Percentiles rank a stretch among this genome's conserved stretches.
Conservation (phyloP, 1,140 invertebrate species). For the Achroia grisella region DNA sequence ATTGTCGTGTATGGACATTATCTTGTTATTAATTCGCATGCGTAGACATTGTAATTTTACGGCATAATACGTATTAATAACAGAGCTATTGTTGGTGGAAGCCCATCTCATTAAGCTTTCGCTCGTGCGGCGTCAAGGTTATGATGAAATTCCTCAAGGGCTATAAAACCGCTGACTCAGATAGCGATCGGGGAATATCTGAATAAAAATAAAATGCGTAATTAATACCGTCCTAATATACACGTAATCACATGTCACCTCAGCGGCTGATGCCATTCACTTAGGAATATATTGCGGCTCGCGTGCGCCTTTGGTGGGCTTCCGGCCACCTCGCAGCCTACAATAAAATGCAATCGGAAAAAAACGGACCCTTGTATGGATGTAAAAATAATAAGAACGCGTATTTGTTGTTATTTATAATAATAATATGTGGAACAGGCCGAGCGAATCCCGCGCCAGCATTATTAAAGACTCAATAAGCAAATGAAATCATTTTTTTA, state of each 20-base stretch:
- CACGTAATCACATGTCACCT: constrained; percentile 26
- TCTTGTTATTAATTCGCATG: constrained; percentile 29
- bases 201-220: constrained; percentile 24
- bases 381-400: constrained; percentile 41
- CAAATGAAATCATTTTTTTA: constrained; percentile 73
- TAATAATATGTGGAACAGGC: constrained; percentile 49
- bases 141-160: constrained; percentile 27
- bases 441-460: constrained; percentile 33
- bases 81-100: constrained; percentile 24
- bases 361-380: constrained; percentile 12
- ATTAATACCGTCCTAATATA: constrained; percentile 28
- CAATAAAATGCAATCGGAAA: constrained; percentile 25
- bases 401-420: constrained; percentile 56
- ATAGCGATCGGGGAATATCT: constrained; percentile 17
- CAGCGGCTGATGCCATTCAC: constrained; percentile 24
- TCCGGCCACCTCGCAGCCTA: constrained; percentile 28
- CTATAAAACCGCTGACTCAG: constrained; percentile 17
- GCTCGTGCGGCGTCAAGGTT: constrained; percentile 21
- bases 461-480: constrained; percentile 72
- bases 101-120: constrained; percentile 26
- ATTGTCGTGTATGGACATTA: constrained; percentile 19
- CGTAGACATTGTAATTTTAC: constrained; percentile 44
- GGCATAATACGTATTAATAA: constrained; percentile 32
- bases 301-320: constrained; percentile 47
- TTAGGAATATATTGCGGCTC: constrained; percentile 22